Base-by-base conservation (phyloP, 2,113 vertebrate species). In the Agapornis roseicollis region DNA sequence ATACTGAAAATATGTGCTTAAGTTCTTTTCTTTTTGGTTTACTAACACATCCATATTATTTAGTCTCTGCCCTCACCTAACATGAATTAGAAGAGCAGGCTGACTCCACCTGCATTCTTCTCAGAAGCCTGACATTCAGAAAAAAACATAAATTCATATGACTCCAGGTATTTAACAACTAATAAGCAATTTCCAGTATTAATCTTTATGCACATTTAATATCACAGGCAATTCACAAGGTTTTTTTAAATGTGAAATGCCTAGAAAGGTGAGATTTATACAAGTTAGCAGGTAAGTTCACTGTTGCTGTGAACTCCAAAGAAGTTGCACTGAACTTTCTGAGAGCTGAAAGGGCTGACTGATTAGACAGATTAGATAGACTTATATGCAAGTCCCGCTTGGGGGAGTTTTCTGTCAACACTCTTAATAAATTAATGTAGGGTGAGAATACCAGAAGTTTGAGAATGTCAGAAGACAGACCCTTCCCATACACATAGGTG, bases 1-100 rank as follows among this genome's bases (percentile, higher is more conserved):
- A 3, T 9, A 49, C 17, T 41, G 7, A 12, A 66, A 78, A 10
- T 1, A 68, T 0, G 14, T 7, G 31, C 23, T 72, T 1, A 64
- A 74, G 7, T 29, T 20, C 22, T 37, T 22, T n/a, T 31, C 17
- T 46, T 52, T 71, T 31, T 66, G 37, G 44, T 72, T 53, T 41
- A 49, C 46, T 65, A 29, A 25, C 17, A 56, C 2, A 37, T 47
- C 35, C 4, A 22, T 9, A 10, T 25, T n/a, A 24, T 61, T 70
- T 25, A 42, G 27, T 29, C 46, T 68, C n/a, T 79, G 37, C 9
- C 50, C 20, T 41, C 49, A 17, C 10, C 70, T 82, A 56, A 60
- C 9, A 16, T 1, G 6, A 46, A 41, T 25, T 46, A 24, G 4
- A 76, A 49, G 37, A 80, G 37, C 82, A 52, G 33, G 13, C 11